Conservation (phyloP, 2,113 vertebrate genomes). For the Rhinopomastus cyanomelas region DNA sequence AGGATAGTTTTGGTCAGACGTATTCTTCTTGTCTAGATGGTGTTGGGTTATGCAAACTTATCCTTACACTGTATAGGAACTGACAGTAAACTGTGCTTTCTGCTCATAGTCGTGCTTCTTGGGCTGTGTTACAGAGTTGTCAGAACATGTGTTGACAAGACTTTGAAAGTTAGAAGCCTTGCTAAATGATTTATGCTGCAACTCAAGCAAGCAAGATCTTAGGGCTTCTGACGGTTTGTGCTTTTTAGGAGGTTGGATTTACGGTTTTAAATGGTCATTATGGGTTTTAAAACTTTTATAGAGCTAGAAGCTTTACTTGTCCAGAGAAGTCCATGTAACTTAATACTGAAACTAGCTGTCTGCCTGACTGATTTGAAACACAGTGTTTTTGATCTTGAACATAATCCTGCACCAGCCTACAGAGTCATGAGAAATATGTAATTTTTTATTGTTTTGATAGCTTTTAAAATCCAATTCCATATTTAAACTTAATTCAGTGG, state of each 20-base stretch:
- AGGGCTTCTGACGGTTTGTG: neutral
- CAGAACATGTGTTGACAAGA: neutral
- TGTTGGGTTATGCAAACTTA: too few relatives aligned
- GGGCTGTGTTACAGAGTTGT: too few relatives aligned
- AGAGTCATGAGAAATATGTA: fast-evolving
- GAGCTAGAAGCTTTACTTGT: neutral
- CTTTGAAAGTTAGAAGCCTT: neutral
- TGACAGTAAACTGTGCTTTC: too few relatives aligned
- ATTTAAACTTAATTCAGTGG: neutral
- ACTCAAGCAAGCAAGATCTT: neutral
- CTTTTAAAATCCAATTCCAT: neutral
- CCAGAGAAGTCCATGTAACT: neutral
- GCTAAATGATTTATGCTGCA: neutral
- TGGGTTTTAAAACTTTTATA: neutral
- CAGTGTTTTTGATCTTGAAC: neutral
- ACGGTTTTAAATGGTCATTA: neutral
- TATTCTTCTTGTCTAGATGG: too few relatives aligned
- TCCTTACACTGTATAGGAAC: too few relatives aligned
- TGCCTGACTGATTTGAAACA: neutral
- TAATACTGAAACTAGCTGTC: neutral
- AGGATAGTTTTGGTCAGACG: too few relatives aligned
- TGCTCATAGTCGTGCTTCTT: too few relatives aligned
- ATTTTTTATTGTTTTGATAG: neutral
- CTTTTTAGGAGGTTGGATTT: neutral
- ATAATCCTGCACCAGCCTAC: neutral